Base-by-base conservation (phyloP, 92 coral and sea anemone species). In the Heliopora coerulea region DNA sequence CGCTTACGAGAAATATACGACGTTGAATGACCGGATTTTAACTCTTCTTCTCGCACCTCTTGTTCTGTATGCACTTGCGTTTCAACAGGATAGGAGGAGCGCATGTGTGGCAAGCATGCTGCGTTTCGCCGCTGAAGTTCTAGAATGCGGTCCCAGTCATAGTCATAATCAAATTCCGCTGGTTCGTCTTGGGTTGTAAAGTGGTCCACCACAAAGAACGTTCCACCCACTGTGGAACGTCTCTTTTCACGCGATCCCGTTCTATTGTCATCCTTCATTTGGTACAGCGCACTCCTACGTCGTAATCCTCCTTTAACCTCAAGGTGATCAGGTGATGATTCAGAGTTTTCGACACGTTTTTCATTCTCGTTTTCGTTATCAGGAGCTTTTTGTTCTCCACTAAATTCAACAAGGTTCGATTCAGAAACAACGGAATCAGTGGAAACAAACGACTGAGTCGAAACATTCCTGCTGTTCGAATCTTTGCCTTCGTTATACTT, bases 31-130 rank as follows among this genome's bases (percentile, higher is more conserved):
- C 44, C 30, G 21, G 52, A 33, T 26, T 17, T 18, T 27, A 82
- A 40, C 15, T 80, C 84, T 46, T 75, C 89, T 70, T 95, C 91
- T 46, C 77, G 86, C 12, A 81, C 78, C 26, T 79, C 49, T 29
- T 81, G 64, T 21, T 80, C 79, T 5, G 89, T 91, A 13, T 79
- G 86, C 30, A 88, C 85, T 58, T 90, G 96, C 1, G 96, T 93
- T 77, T 95, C 99, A 28, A 95, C 89, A 3, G 99, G 91, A 60
- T 95, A 95, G 3, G 99, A 90, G 24, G 99, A 87, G 81, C 91
- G 96, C 65, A 95, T 84, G 65, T 95, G 99, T 58, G 96, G 96
- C 37, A 84, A 85, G 35, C 96, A 89, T 26, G 86, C 78, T 0
- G 96, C 84, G 49, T 95, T 95, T 21, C 99, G 88, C 63, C 91